A percentile compares a stretch with the other conserved stretches of the same genome.
phyloP scores from a whole-genome alignment of 2,888 invertebrate genomes.

The Plutella xylostella region DNA sequence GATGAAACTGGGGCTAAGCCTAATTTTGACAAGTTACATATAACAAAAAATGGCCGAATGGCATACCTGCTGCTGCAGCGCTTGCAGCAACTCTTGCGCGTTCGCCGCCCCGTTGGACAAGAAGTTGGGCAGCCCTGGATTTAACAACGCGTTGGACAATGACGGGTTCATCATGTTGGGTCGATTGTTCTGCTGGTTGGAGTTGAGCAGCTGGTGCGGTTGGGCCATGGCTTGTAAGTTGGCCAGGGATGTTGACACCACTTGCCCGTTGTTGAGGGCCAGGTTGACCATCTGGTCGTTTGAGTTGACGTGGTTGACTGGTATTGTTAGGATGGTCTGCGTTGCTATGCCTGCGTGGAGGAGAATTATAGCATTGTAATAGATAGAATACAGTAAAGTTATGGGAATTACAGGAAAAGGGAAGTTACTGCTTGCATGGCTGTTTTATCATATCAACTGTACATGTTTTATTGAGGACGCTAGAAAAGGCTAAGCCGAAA shows the following conservation, averaged over 20 bases:
- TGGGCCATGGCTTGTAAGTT: slow-evolving; percentile 83
- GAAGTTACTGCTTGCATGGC: no score
- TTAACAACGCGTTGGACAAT: slow-evolving; percentile 76
- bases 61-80: slow-evolving; percentile 80
- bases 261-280: slow-evolving; percentile 87
- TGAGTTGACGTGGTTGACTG: slow-evolving; percentile 88
- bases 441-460: no score
- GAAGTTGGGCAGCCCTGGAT: slow-evolving; percentile 78
- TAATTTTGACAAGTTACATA: no score
- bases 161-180: slow-evolving; percentile 70
- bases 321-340: slow-evolving; percentile 95
- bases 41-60: no score
- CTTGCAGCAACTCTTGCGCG: slow-evolving; percentile 80
- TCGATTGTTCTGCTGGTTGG: slow-evolving; percentile 68
- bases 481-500: no score
- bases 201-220: slow-evolving; percentile 74
- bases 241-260: slow-evolving; percentile 85
- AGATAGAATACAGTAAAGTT: no score
- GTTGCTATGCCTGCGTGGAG: slow-evolving; percentile 92
- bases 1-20: no score
- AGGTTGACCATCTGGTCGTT: slow-evolving; percentile 82
- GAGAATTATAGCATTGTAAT: no score
- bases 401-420: no score
- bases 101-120: slow-evolving; percentile 76
- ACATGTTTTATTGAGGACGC: no score